Percentiles rank a stretch among this genome's conserved stretches.
Evolutionary conservation across 1,140 invertebrate species (phyloP).

Genomic region (Hylaeus volcanicus): DNA sequence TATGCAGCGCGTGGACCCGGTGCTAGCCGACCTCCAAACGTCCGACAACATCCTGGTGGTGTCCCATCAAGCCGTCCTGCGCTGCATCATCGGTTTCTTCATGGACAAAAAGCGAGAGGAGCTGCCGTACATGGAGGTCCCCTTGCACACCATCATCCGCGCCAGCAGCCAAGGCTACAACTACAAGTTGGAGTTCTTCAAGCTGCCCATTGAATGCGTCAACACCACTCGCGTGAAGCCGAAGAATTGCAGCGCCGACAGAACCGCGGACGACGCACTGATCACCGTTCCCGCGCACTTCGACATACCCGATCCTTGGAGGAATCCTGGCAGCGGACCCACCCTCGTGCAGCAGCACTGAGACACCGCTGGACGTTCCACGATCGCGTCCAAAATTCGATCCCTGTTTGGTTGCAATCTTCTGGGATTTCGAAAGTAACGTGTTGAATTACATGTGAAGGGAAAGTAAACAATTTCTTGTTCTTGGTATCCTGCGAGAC

Average conservation of each 20-base stretch:
- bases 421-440: neutral
- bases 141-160: constrained; percentile 94
- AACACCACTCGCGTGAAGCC: constrained; percentile 90
- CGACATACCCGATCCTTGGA: constrained; percentile 82
- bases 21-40: constrained; percentile 89
- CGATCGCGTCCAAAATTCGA: constrained; percentile 32
- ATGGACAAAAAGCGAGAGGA: constrained; percentile 91
- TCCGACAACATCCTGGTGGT: constrained; percentile 93
- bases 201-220: constrained; percentile 91
- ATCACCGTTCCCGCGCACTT: constrained; percentile 87
- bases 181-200: constrained; percentile 90
- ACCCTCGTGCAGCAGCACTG: constrained; percentile 78
- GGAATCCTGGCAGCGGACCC: constrained; percentile 74
- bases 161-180: constrained; percentile 91
- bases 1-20: constrained; percentile 90
- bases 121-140: constrained; percentile 94
- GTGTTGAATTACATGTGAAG: neutral
- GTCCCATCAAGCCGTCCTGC: constrained; percentile 93
- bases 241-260: constrained; percentile 84
- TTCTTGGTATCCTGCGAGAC: no score
- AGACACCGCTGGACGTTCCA: constrained; percentile 33
- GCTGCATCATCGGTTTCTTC: constrained; percentile 96
- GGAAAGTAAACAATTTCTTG: no score
- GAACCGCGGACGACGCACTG: constrained; percentile 84
- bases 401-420: constrained; percentile 1